Base-by-base conservation (phyloP, 2,113 vertebrate species). In the Phocoena sinus region DNA sequence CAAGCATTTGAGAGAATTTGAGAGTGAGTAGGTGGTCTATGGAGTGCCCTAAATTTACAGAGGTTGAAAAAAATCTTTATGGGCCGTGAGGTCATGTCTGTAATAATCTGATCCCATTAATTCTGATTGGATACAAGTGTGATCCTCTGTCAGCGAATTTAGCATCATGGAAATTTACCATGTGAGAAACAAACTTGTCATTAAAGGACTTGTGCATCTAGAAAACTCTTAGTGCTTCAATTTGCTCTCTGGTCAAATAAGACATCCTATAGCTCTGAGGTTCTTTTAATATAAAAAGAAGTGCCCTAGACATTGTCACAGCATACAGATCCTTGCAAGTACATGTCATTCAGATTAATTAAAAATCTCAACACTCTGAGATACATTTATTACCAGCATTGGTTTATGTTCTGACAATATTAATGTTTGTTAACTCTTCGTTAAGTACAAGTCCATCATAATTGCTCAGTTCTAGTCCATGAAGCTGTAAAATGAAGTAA, bases 391-490 rank as follows among this genome's bases (percentile, higher is more conserved):
- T 86, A 89, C 18, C 44, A 83, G 53, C 26, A 73, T 0, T 86
- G 50, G 50, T 63, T 94, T 96, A 89, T 95, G 47, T 89, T 82
- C 56, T 74, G 80, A 82, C 83, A 86, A 70, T 83, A 85, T 89
- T 83, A 95, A 95, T 86, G 31, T 96, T 89, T 91, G 86, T 77
- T 89, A 79, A 94, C 82, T n/a, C 38, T 38, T 93, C 60, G 58
- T 80, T 84, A 88, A 79, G 36, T 62, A n/a, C 31, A 92, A 62
- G 15, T 60, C 38, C 18, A 84, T 76, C 79, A 87, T 92, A 50
- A 67, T 79, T 94, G 56, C 31, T 83, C 8, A 70, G 38, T 41
- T 97, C 31, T 79, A 60, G 38, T 68, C 36, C 62, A 83, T 2
- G 5, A 2, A 90, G 26, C 21, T 71, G 76, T 91, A 70, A 93